These are phyloP conservation scores for Nyctibius bracteatus DNA, from an alignment of 2,113 vertebrate species.

Conservation along the genomic window DNA sequence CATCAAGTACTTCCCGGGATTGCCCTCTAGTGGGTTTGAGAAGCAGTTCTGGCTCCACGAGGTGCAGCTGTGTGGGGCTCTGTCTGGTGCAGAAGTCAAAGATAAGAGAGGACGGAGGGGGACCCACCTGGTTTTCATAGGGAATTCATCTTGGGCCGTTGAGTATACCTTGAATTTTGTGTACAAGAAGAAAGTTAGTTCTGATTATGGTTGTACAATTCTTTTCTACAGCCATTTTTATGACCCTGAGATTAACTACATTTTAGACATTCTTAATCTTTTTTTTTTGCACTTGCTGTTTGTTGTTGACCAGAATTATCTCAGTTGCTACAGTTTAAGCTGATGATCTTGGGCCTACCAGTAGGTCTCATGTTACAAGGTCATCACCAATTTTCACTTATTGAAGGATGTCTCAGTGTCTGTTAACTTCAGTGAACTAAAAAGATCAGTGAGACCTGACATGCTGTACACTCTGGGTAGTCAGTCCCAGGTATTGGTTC, in stretches of 20 bases:
- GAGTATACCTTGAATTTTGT: background rate
- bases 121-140: background rate
- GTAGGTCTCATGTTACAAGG: background rate
- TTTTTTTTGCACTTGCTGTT: background rate
- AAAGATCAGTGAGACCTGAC: background rate
- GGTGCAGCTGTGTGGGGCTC: too few species aligned
- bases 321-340: background rate
- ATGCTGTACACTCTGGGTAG: fast-evolving
- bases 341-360: background rate
- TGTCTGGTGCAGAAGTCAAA: background rate
- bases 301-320: background rate
- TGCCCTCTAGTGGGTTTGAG: conserved; percentile 44
- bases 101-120: fast-evolving
- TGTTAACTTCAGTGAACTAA: background rate
- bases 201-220: background rate
- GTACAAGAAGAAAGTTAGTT: background rate
- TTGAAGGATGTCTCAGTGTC: background rate
- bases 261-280: background rate
- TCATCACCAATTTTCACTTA: background rate
- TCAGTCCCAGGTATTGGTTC: background rate
- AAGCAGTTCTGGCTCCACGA: background rate
- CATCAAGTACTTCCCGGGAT: background rate
- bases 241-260: background rate
- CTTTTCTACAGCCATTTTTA: background rate
- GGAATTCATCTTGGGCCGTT: background rate